Conservation (phyloP, 2,797 vertebrate genomes). For the Thamnophis elegans region DNA sequence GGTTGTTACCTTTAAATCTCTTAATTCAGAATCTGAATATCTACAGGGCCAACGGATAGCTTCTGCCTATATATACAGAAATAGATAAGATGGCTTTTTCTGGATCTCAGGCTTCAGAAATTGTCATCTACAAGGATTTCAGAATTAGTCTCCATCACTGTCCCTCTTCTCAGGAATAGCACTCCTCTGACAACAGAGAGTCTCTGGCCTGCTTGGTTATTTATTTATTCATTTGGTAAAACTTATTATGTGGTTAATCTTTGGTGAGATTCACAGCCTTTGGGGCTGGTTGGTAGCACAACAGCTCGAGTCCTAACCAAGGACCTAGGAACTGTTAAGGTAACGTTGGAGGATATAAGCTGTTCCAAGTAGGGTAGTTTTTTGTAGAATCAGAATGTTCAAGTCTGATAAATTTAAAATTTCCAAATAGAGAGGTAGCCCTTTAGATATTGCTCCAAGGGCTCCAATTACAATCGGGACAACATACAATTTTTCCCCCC, state of each 20-base stretch:
- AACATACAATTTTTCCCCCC: too few species aligned
- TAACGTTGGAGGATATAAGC: too few species aligned
- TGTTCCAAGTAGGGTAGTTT: too few species aligned
- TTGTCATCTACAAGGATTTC: not conserved
- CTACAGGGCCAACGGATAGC: not conserved
- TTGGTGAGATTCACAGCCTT: too few species aligned
- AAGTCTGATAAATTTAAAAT: too few species aligned
- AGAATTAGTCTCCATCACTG: not conserved
- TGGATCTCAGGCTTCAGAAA: not conserved
- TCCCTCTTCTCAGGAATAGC: not conserved
- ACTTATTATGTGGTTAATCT: not conserved
- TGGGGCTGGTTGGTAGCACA: too few species aligned
- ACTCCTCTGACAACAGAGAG: not conserved
- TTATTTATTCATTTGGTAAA: not conserved
- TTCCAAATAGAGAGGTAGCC: too few species aligned
- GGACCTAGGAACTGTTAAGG: too few species aligned
- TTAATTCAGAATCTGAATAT: not conserved
- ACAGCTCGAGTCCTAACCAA: too few species aligned
- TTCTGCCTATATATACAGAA: not conserved
- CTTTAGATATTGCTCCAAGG: too few species aligned
- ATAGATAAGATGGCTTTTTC: not conserved
- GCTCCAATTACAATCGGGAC: too few species aligned
- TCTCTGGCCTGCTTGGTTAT: not conserved
- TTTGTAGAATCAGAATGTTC: too few species aligned
- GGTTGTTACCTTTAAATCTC: not conserved